Conservation (phyloP, 2,888 invertebrate genomes). For the Creontiades dilutus region DNA sequence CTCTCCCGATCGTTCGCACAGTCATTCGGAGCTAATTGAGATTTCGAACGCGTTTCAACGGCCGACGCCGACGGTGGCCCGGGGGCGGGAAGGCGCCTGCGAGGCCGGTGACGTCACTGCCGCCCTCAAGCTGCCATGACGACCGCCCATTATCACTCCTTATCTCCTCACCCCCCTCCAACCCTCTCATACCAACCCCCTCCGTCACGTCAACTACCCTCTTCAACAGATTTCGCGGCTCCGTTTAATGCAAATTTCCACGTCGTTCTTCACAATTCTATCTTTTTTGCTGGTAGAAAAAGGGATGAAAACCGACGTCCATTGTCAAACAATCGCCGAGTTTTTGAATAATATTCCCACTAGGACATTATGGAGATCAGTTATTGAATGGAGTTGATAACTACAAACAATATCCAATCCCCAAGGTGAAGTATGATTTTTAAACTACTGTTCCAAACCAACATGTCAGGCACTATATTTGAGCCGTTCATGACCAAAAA, state of each 20-base stretch:
- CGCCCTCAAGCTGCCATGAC: conserved; percentile 5
- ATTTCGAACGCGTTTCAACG: conserved; percentile 19
- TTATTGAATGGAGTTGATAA: too few species aligned
- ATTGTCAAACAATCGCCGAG: not conserved
- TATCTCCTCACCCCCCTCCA: not conserved
- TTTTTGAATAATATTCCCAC: not conserved
- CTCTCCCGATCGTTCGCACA: not conserved
- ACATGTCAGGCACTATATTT: too few species aligned
- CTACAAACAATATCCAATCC: too few species aligned
- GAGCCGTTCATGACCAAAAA: too few species aligned
- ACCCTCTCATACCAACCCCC: not conserved
- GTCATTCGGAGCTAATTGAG: conserved; percentile 14
- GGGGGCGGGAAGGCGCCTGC: not conserved
- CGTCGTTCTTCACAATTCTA: conserved; percentile 18
- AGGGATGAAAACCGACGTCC: not conserved
- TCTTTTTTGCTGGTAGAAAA: not conserved
- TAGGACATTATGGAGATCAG: not conserved
- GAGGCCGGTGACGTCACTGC: conserved; percentile 10
- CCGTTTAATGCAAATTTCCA: conserved; percentile 1
- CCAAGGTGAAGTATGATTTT: too few species aligned
- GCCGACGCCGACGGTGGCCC: not conserved
- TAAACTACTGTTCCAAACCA: too few species aligned
- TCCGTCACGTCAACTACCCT: conserved; percentile 1
- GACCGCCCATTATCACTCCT: conserved; percentile 20
- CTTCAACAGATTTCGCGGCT: conserved; percentile 24